Base-by-base conservation (phyloP, 2,888 invertebrate species). In the Limulus polyphemus region DNA sequence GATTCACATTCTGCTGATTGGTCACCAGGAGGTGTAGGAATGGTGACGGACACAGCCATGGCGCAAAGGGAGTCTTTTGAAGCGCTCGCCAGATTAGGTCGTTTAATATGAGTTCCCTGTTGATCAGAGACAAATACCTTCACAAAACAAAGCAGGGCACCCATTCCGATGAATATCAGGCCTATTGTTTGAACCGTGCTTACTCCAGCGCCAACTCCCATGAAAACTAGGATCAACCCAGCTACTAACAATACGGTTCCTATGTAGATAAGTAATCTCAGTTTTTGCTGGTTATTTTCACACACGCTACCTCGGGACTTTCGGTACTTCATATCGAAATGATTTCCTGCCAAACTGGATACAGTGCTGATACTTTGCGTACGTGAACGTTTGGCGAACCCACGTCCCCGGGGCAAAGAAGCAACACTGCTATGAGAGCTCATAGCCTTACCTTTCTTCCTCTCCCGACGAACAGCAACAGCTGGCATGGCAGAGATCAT, bases 401-500 rank as follows among this genome's bases (percentile, higher is more conserved):
- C 11, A 54, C 54, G 16, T 17, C 50, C 63, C 56, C 14, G 58
- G 10, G 55, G 49, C 0, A 65, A 49, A 10, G 67, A 67, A 14
- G 65, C 58, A 50, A 48, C 55, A 54, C 65, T 65, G 63, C 65
- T 63, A 56, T 65, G 65, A 58, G 61, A 63, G 51, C 65, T 65
- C 46, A 51, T 57, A 49, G 65, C 55, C 69, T 77, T 75, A 61
- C 85, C 79, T 76, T 86, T 86, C 68, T 87, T 83, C 70, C 88
- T 79, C 78, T 88, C 88, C 77, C 87, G 87, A 76, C 88, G 84
- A 58, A 88, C 86, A 62, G 88, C 87, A 78, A 89, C 88, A 70
- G 88, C 88, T 76, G 88, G 88, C 87, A 88, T 87, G 67, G 88
- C 88, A 71, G 88, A 87, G 75, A 88, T 88, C 88, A 89, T 89